phyloP scores from a whole-genome alignment of 2,113 vertebrate species.

The Dryoscopus gambensis region DNA sequence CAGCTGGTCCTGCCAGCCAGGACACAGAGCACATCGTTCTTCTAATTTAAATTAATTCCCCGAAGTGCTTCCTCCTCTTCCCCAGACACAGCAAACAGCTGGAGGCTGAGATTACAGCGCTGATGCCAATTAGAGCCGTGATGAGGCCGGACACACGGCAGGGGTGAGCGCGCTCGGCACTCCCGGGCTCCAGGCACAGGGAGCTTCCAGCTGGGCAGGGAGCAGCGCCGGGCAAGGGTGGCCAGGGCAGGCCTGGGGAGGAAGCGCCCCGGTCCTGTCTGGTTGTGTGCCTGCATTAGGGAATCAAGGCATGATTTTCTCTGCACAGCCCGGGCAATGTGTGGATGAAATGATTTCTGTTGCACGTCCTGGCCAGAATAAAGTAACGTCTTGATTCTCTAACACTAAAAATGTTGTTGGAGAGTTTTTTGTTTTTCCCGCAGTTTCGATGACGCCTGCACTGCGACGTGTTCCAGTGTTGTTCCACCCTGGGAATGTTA shows the following conservation, averaged over 20 bases:
- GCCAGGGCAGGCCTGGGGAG: background rate
- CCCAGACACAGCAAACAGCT: conserved; percentile 30
- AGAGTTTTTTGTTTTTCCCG: background rate
- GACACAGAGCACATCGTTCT: background rate
- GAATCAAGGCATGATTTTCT: background rate
- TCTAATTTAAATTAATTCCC: background rate
- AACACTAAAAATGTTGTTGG: background rate
- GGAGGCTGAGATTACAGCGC: background rate
- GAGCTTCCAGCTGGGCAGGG: background rate
- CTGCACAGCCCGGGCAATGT: background rate
- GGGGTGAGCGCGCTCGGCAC: background rate
- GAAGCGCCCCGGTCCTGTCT: background rate
- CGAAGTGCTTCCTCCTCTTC: background rate
- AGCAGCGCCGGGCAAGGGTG: background rate
- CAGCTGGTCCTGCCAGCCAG: background rate
- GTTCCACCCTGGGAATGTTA: background rate
- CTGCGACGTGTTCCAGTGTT: background rate
- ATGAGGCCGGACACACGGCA: background rate
- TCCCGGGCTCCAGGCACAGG: background rate
- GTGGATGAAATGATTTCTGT: background rate
- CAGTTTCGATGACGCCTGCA: background rate
- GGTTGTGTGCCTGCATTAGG: accelerated
- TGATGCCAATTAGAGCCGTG: background rate
- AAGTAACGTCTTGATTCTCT: background rate
- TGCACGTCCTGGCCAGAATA: background rate